Evolutionary conservation across 2,113 vertebrate genomes (phyloP), one percentile per base, ranked within the genome.

Genomic region (Nothobranchius kuhntae): DNA sequence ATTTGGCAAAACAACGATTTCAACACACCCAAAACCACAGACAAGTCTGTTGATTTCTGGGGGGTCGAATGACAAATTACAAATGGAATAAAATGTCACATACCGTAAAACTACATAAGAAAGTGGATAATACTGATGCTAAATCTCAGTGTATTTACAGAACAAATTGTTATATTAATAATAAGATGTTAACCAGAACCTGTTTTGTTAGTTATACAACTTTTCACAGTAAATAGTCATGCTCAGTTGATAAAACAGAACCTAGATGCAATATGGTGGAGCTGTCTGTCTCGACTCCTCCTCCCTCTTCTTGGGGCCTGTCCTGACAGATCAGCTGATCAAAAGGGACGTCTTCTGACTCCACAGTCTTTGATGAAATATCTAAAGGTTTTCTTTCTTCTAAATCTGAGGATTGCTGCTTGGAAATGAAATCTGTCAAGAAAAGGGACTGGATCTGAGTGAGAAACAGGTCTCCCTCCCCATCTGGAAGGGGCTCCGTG

Each of bases 371-470:
- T 15, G 75, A 64, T 9, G 73, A 75, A 17, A 55, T 12, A 60
- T 65, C 51, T 15, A 77, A 70, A 53, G 76, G 48, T 48, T 74
- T 69, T 0, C 38, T 57, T 57, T 93, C 93, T 65, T 91, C 90
- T 3, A 54, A 62, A 36, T 72, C 65, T 13, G 66, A 79, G 42
- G 81, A 75, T 38, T 80, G 84, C 71, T 86, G 85, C 71, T 91
- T 91, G 77, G 86, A 87, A 69, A 93, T 91, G 68, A 96, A 97
- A 1, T 89, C 87, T 21, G 94, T 92, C 56, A 93, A 87, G 81
- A 99, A 98, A 53, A 97, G 89, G 40, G 92, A 92, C 85, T 99
- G 95, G 71, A 98, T 92, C 76, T 95, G 95, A 45, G 88, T 92
- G 84, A 99, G 91, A 88, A 97, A 96, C 59, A 94, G 90, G 68